These are phyloP conservation scores for Toxostoma redivivum DNA, from an alignment of 2,113 vertebrate genomes.

Conservation along the genomic window DNA sequence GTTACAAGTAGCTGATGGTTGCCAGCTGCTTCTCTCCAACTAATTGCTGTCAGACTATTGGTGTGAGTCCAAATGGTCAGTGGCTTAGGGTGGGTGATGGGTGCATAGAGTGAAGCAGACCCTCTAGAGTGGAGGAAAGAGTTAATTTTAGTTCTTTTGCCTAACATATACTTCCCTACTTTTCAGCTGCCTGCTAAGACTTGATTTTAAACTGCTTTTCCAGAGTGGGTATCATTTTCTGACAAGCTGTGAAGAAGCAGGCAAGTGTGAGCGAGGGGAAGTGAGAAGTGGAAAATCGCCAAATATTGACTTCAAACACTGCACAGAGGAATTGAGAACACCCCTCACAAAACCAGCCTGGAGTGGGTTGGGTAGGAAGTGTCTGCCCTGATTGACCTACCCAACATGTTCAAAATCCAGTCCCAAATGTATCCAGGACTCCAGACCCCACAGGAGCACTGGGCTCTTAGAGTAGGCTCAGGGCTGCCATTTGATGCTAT, in stretches of 20 bases:
- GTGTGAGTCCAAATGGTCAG: neutral
- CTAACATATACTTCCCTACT: neutral
- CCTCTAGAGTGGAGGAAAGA: neutral
- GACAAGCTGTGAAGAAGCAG: conserved; percentile 29
- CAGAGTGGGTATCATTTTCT: neutral
- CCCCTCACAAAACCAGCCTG: neutral
- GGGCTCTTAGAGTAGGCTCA: neutral
- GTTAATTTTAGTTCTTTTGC: neutral
- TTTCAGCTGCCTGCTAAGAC: neutral
- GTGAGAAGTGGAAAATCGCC: neutral
- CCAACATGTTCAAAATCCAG: neutral
- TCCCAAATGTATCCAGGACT: neutral
- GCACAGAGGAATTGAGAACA: neutral
- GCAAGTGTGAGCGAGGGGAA: neutral
- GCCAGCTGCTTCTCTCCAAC: neutral
- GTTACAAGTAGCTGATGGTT: neutral
- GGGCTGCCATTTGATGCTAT: neutral
- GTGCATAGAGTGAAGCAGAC: neutral
- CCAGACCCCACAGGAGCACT: neutral
- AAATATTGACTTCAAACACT: neutral
- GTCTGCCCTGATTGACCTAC: neutral
- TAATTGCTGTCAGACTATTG: neutral
- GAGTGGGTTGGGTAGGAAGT: neutral
- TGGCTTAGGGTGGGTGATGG: neutral
- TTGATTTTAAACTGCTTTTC: conserved; percentile 9